Evolutionary conservation across 2,888 invertebrate genomes (phyloP).

Genomic region (Eristalinus aeneus): DNA sequence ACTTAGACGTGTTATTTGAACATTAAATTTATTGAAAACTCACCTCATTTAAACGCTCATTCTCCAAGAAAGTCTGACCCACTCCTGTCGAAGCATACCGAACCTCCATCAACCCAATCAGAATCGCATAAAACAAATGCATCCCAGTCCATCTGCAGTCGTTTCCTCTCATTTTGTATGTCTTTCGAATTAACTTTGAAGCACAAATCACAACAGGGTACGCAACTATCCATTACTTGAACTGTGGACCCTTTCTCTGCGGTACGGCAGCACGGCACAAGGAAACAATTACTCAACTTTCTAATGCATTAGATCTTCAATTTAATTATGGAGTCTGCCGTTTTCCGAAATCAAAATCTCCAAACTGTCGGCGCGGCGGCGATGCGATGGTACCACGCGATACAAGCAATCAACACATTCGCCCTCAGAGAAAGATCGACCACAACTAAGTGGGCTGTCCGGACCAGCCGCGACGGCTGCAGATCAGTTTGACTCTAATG

Average conservation of each 20-base stretch:
- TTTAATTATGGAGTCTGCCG: conserved; percentile 10
- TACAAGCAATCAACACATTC: conserved; percentile 31
- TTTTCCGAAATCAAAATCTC: not conserved
- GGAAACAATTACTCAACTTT: conserved; percentile 14
- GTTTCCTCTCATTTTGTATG: conserved; percentile 17
- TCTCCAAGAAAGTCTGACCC: conserved; percentile 9
- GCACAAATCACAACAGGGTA: conserved; percentile 20
- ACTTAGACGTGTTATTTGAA: not conserved
- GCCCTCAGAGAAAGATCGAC: conserved; percentile 37
- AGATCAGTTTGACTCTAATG: conserved; percentile 18
- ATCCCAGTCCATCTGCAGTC: not conserved
- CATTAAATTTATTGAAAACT: not conserved
- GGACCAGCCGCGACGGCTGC: conserved; percentile 9
- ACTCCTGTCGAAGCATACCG: not conserved
- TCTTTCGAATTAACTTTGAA: conserved; percentile 9
- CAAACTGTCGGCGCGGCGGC: not conserved
- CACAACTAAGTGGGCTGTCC: conserved; percentile 40
- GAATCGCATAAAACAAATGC: conserved; percentile 6
- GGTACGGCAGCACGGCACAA: not conserved
- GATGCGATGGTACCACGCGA: not conserved
- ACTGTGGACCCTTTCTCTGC: not conserved
- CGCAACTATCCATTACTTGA: conserved; percentile 14
- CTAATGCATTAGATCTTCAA: conserved; percentile 33
- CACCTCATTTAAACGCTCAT: conserved; percentile 41
- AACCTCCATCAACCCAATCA: conserved; percentile 1